phyloP scores from a whole-genome alignment of 2,797 vertebrate genomes.

The Helarctos malayanus region DNA sequence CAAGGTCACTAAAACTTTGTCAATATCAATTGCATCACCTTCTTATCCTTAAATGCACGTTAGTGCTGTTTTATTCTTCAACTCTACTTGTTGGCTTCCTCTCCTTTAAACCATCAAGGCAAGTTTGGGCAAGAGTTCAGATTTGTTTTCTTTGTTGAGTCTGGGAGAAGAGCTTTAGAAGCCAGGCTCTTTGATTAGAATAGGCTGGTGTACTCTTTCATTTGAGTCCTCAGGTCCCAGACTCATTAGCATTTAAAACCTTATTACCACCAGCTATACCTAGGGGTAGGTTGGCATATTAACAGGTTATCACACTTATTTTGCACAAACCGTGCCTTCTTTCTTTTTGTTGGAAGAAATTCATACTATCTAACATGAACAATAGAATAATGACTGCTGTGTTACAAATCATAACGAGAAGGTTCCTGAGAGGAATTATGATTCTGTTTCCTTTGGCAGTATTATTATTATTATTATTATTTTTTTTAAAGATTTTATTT shows the following conservation, averaged over 20 bases:
- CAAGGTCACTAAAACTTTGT: not conserved
- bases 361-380: conserved; percentile 77
- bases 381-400: conserved; percentile 75
- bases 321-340: conserved; percentile 76
- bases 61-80: not conserved
- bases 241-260: not conserved
- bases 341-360: conserved; percentile 82
- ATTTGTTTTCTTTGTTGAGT: conserved; percentile 47
- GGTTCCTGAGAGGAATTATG: conserved; percentile 73
- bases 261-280: not conserved
- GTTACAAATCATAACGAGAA: conserved; percentile 77
- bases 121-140: not conserved
- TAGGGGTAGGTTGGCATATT: conserved; percentile 25
- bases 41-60: not conserved
- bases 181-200: not conserved
- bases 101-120: not conserved
- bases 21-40: not conserved
- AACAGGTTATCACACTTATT: conserved; percentile 42
- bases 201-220: not conserved
- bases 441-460: conserved; percentile 80
- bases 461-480: no score
- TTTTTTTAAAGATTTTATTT: no score
- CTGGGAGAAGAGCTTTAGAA: conserved; percentile 37
- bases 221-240: not conserved
- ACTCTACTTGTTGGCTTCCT: not conserved